Percentiles rank a stretch among this genome's conserved stretches.
phyloP scores from a whole-genome alignment of 2,113 vertebrate species.

The Scolopax mira region DNA sequence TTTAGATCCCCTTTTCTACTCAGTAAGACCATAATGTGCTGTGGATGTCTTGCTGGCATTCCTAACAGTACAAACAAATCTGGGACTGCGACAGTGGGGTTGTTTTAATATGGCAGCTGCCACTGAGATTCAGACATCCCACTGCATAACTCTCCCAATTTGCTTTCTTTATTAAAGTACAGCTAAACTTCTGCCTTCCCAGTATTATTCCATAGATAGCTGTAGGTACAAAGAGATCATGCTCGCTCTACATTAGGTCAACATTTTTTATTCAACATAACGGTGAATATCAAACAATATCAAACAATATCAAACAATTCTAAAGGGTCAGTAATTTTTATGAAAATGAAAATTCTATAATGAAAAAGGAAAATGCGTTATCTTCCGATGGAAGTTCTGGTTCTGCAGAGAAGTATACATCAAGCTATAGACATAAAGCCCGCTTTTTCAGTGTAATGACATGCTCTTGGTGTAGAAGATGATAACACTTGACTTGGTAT shows the following conservation, averaged over 20 bases:
- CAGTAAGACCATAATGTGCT: not conserved
- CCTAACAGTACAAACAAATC: not conserved
- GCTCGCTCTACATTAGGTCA: not conserved
- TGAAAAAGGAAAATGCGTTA: not conserved
- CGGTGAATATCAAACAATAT: not conserved
- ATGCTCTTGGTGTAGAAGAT: not conserved
- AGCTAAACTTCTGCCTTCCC: slow-evolving; percentile 17
- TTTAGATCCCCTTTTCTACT: not conserved
- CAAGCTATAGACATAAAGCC: not conserved
- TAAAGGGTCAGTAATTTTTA: not conserved
- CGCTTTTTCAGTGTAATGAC: not conserved
- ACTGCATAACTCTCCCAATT: slow-evolving; percentile 14
- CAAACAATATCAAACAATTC: too few species aligned
- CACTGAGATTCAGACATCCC: slow-evolving; percentile 10
- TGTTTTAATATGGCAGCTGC: slow-evolving; percentile 10
- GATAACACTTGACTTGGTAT: not conserved
- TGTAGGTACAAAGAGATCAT: not conserved
- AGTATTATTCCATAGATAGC: not conserved
- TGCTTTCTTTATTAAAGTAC: slow-evolving; percentile 36
- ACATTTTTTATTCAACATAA: not conserved
- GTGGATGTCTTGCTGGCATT: not conserved
- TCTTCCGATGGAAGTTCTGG: not conserved
- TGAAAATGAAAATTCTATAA: too few species aligned
- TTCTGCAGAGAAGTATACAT: not conserved
- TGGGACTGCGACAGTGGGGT: not conserved